These are phyloP conservation scores for Catocala fraxini DNA, from an alignment of 2,888 invertebrate genomes.

Conservation along the genomic window DNA sequence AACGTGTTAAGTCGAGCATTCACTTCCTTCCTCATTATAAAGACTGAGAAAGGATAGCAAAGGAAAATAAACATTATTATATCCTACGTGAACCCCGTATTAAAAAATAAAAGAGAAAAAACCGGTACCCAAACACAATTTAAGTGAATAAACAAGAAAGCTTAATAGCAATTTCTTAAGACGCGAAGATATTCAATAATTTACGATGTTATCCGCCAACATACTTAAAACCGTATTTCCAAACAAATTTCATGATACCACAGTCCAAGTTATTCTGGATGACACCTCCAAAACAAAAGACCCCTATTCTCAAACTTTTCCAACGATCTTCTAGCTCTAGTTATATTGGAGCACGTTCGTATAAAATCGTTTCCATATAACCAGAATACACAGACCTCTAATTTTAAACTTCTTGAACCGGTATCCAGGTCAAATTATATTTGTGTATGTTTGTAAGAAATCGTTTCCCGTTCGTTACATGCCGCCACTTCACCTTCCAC, in stretches of 20 bases:
- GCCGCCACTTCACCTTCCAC: not conserved
- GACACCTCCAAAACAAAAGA: slow-evolving; percentile 8
- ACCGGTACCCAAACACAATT: slow-evolving; percentile 50
- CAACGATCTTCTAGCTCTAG: too few species aligned
- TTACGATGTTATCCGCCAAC: slow-evolving; percentile 20
- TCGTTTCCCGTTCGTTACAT: too few species aligned
- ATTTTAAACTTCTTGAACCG: too few species aligned
- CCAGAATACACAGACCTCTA: too few species aligned
- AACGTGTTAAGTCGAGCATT: slow-evolving; percentile 9
- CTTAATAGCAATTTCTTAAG: slow-evolving; percentile 45
- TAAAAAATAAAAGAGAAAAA: slow-evolving; percentile 26
- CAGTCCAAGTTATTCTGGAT: not conserved
- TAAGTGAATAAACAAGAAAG: slow-evolving; percentile 50
- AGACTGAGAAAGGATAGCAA: slow-evolving; percentile 4
- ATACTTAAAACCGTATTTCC: not conserved
- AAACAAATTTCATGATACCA: not conserved
- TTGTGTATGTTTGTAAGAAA: not conserved
- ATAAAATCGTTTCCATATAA: too few species aligned
- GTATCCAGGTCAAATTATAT: not conserved
- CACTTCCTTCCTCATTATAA: not conserved
- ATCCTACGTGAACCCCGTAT: slow-evolving; percentile 14
- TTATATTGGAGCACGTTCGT: too few species aligned
- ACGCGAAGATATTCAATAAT: slow-evolving; percentile 43
- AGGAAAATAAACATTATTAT: slow-evolving; percentile 23
- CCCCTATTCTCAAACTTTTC: not conserved